Conservation (phyloP, 1,140 invertebrate species). For the Sarcophaga bullata region DNA sequence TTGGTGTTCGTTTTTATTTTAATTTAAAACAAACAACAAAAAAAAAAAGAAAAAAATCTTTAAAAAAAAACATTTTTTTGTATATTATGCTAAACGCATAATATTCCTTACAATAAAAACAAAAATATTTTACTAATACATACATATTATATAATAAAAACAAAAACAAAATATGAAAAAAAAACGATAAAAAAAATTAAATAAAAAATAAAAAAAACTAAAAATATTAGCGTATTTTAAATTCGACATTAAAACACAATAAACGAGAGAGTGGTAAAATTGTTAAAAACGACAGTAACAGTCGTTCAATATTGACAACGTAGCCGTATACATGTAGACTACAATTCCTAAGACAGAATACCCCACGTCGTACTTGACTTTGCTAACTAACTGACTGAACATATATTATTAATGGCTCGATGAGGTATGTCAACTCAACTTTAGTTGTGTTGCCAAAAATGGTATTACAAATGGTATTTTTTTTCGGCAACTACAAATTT, state of each 20-base stretch:
- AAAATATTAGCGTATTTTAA: not conserved
- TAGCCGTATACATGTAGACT: too few relatives aligned
- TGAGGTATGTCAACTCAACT: too few relatives aligned
- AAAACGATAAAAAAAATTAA: slow-evolving; percentile 53
- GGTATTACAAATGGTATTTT: too few relatives aligned
- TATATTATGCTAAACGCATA: slow-evolving; percentile 48
- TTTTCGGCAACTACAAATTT: too few relatives aligned
- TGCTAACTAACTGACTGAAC: too few relatives aligned
- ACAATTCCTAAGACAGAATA: too few relatives aligned
- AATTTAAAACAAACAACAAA: slow-evolving; percentile 39
- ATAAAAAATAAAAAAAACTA: slow-evolving; percentile 42
- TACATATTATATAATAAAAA: slow-evolving; percentile 52
- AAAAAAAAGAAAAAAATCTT: slow-evolving; percentile 24
- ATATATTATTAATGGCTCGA: too few relatives aligned
- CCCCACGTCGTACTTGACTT: too few relatives aligned
- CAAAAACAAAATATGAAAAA: slow-evolving; percentile 47
- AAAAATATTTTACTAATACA: slow-evolving; percentile 57
- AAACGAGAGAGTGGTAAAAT: too few relatives aligned
- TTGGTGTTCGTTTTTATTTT: slow-evolving; percentile 46
- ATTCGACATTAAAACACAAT: not conserved
- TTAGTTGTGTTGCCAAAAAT: too few relatives aligned
- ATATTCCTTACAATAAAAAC: slow-evolving; percentile 48
- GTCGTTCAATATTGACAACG: too few relatives aligned
- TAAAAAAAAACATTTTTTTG: slow-evolving; percentile 43
- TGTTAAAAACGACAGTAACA: too few relatives aligned